Conservation (phyloP, 2,113 vertebrate species). For the Pseudorectes ferrugineus region DNA sequence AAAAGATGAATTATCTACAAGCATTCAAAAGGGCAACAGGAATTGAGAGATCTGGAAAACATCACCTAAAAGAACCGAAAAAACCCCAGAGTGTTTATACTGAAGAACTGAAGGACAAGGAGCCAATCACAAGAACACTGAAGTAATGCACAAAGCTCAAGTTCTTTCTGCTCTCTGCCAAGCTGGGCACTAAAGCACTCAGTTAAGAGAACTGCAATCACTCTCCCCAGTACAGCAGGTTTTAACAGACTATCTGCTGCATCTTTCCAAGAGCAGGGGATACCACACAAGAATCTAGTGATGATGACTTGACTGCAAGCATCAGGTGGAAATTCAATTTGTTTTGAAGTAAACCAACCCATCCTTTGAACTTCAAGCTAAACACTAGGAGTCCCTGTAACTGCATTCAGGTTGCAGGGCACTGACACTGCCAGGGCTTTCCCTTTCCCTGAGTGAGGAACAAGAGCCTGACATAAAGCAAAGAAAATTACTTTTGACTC, state of each 20-base stretch:
- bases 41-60: conserved; percentile 11
- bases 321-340: not conserved
- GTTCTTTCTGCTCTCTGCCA: not conserved
- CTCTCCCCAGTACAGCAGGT: not conserved
- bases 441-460: not conserved
- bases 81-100: not conserved
- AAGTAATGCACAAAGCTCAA: not conserved
- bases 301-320: not conserved
- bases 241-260: not conserved
- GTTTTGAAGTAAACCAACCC: not conserved
- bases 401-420: not conserved
- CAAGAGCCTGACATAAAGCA: not conserved
- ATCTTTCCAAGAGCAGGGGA: not conserved
- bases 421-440: not conserved
- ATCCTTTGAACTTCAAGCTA: not conserved
- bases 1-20: not conserved
- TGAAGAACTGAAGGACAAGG: not conserved
- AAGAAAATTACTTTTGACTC: not conserved
- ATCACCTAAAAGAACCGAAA: not conserved
- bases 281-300: not conserved
- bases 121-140: not conserved
- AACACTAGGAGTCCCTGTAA: not conserved
- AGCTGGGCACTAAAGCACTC: not conserved
- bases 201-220: not conserved
- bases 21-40: not conserved